A percentile compares a stretch with the other conserved stretches of the same genome.
These are phyloP conservation scores for Lottia gigantea DNA, from an alignment of 2,888 invertebrate species.

Conservation along the genomic window DNA sequence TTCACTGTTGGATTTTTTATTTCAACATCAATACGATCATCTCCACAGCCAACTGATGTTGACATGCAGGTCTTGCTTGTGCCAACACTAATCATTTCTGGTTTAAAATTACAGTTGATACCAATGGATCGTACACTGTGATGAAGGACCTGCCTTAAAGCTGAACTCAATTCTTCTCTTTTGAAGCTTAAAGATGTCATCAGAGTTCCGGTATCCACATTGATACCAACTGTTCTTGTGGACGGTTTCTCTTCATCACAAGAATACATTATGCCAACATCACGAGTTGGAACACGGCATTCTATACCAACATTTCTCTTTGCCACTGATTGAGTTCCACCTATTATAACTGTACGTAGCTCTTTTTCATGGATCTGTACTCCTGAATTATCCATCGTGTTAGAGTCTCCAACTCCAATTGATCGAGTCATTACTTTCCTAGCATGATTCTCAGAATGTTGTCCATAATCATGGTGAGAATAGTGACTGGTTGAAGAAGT, in stretches of 20 bases:
- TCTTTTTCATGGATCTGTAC: constrained; percentile 67
- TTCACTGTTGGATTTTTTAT: constrained; percentile 48
- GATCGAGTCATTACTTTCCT: constrained; percentile 68
- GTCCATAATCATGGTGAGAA: constrained; percentile 14
- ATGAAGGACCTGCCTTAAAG: constrained; percentile 56
- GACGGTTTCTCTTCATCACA: constrained; percentile 61
- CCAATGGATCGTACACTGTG: constrained; percentile 60
- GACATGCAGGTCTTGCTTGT: constrained; percentile 19
- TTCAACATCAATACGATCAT: constrained; percentile 60
- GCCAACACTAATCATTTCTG: constrained; percentile 37
- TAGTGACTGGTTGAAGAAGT: constrained; percentile 42
- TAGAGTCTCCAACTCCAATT: constrained; percentile 74
- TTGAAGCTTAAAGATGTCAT: constrained; percentile 52
- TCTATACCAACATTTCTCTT: constrained; percentile 62
- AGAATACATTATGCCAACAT: constrained; percentile 63
- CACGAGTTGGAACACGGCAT: constrained; percentile 58
- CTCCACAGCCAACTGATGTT: constrained; percentile 56
- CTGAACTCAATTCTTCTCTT: constrained; percentile 56
- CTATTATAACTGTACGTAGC: constrained; percentile 64
- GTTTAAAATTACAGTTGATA: constrained; percentile 51
- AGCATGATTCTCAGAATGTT: background rate
- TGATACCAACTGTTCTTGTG: constrained; percentile 60
- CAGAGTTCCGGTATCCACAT: constrained; percentile 54
- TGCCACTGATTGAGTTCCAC: constrained; percentile 38
- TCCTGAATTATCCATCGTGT: constrained; percentile 61